Conservation (phyloP, 2,113 vertebrate genomes). For the Hemicordylus capensis region DNA sequence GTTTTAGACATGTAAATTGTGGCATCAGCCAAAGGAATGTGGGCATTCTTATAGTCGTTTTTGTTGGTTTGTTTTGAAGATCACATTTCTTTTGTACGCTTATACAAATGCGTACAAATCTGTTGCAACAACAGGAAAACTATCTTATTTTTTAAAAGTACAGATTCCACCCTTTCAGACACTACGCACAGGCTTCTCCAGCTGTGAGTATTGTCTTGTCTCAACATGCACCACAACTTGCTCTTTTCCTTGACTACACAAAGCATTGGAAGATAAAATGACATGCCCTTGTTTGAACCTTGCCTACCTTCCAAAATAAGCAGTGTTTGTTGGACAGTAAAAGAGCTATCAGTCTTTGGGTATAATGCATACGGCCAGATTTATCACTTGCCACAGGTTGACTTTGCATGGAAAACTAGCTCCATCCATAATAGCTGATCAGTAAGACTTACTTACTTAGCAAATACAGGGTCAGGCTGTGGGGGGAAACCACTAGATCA, state of each 20-base stretch:
- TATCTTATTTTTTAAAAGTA: no score
- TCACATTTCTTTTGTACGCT: no score
- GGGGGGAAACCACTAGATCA: background rate
- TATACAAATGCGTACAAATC: no score
- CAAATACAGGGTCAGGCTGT: no score
- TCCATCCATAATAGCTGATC: no score
- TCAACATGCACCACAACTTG: background rate
- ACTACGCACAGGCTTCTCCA: background rate
- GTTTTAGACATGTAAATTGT: no score
- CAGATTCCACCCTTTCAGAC: background rate
- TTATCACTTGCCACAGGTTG: background rate
- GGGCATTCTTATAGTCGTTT: no score
- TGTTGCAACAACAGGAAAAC: no score
- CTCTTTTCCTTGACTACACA: background rate
- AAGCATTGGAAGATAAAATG: background rate
- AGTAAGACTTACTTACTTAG: no score
- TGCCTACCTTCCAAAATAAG: background rate
- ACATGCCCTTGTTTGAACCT: background rate
- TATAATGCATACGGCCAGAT: background rate
- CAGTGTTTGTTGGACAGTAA: background rate
- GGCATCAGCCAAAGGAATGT: no score
- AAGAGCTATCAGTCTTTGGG: background rate
- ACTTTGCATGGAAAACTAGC: background rate
- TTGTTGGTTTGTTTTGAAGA: no score
- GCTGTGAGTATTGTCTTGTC: background rate